These are phyloP conservation scores for Procavia capensis DNA, from an alignment of 2,113 vertebrate species.

Conservation along the genomic window DNA sequence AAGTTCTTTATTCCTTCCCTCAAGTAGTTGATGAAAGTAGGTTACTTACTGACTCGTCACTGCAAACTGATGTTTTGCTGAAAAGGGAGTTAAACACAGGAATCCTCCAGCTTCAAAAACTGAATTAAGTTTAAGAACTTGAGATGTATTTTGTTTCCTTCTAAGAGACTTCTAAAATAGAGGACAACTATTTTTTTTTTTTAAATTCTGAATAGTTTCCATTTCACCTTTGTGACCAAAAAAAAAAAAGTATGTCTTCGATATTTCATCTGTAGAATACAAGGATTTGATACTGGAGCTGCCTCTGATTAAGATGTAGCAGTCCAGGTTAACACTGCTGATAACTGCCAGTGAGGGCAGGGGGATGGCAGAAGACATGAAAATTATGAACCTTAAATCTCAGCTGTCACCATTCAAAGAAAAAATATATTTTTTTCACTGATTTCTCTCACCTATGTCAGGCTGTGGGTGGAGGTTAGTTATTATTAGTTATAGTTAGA, in stretches of 20 bases:
- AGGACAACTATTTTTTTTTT: neutral
- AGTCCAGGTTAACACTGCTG: neutral
- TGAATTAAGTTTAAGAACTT: neutral
- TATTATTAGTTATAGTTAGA: too few relatives aligned
- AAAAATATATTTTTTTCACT: neutral
- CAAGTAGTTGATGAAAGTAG: slow-evolving; percentile 67
- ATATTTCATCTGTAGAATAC: neutral
- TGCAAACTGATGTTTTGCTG: slow-evolving; percentile 54
- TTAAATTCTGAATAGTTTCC: too few relatives aligned
- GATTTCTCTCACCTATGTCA: neutral
- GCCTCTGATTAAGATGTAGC: neutral
- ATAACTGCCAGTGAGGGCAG: neutral
- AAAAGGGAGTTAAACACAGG: slow-evolving; percentile 34
- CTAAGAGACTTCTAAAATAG: neutral
- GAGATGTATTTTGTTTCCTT: neutral
- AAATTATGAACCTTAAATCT: neutral
- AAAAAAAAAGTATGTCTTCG: neutral
- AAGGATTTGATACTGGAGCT: neutral
- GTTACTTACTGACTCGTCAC: slow-evolving; percentile 43
- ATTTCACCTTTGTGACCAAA: neutral
- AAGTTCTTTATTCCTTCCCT: slow-evolving; percentile 58
- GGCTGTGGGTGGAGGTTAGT: neutral
- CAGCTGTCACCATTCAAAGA: neutral
- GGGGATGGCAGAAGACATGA: neutral
- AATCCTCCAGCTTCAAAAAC: slow-evolving; percentile 11